Conservation (phyloP, 2,113 vertebrate genomes). For the Romanogobio albipinnatus region DNA sequence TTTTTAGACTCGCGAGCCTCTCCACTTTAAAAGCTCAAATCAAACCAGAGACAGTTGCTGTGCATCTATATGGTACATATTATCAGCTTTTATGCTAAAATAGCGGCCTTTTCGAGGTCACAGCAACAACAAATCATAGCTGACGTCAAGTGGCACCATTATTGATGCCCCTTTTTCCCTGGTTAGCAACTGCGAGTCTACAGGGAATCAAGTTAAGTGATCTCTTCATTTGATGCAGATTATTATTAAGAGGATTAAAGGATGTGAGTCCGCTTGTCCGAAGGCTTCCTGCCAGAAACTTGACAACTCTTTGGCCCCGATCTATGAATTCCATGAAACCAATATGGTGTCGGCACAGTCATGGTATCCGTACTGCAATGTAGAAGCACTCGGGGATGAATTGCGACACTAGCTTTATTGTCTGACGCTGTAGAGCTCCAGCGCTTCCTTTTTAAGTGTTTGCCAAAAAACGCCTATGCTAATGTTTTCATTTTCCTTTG, state of each 20-base stretch:
- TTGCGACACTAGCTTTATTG: slow-evolving; percentile 8
- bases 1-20: not conserved
- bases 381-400: slow-evolving; percentile 12
- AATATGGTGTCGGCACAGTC: slow-evolving; percentile 4
- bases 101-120: slow-evolving; percentile 33
- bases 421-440: slow-evolving; percentile 6
- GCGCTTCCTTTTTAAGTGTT: not conserved
- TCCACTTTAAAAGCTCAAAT: slow-evolving; percentile 38
- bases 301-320: not conserved
- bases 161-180: slow-evolving; percentile 25
- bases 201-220: slow-evolving; percentile 15
- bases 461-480: slow-evolving; percentile 33
- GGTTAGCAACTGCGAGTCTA: not conserved
- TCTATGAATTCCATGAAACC: not conserved
- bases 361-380: not conserved
- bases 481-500: slow-evolving; percentile 53
- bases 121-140: slow-evolving; percentile 47
- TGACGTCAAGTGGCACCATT: slow-evolving; percentile 20
- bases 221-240: slow-evolving; percentile 29
- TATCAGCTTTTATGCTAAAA: slow-evolving; percentile 1
- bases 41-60: too few species aligned
- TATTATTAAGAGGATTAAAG: slow-evolving; percentile 43
- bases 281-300: not conserved
- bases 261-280: not conserved
- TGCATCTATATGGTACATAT: not conserved